These are phyloP conservation scores for Pararge aegeria DNA, from an alignment of 1,140 invertebrate genomes.

Conservation along the genomic window DNA sequence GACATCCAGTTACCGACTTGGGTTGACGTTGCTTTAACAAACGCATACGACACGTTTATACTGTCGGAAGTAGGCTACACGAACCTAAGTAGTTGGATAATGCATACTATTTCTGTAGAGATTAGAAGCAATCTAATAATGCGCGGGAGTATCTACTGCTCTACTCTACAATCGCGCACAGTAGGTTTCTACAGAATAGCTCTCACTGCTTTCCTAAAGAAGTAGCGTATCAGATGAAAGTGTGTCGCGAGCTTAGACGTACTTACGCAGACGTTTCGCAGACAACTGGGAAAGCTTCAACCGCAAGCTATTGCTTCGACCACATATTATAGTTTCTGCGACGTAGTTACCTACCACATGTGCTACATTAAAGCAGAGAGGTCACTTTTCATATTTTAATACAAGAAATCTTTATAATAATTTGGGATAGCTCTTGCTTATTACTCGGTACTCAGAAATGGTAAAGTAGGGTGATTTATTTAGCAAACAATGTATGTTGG, in stretches of 20 bases:
- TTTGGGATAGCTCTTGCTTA: no score
- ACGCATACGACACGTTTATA: no score
- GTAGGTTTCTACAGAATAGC: constrained; percentile 32
- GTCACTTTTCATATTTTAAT: not conserved
- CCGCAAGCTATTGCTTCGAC: constrained; percentile 17
- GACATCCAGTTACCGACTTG: no score
- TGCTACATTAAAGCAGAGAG: not conserved
- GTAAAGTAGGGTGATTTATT: no score
- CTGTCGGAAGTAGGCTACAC: no score
- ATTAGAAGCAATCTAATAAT: not conserved
- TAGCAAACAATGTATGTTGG: no score
- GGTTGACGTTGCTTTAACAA: no score
- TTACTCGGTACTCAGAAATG: no score
- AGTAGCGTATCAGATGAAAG: constrained; percentile 40
- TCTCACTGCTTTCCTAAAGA: constrained; percentile 39
- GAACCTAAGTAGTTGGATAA: not conserved
- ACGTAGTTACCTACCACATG: not conserved
- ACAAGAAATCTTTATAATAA: no score
- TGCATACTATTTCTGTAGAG: not conserved
- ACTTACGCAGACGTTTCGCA: constrained; percentile 35
- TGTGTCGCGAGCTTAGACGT: constrained; percentile 39
- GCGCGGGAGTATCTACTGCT: not conserved
- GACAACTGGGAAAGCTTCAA: constrained; percentile 42
- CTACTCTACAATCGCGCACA: constrained; percentile 20
- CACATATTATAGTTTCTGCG: constrained; percentile 5